Conservation (phyloP, 2,888 invertebrate genomes). For the Andricus quercusramuli region DNA sequence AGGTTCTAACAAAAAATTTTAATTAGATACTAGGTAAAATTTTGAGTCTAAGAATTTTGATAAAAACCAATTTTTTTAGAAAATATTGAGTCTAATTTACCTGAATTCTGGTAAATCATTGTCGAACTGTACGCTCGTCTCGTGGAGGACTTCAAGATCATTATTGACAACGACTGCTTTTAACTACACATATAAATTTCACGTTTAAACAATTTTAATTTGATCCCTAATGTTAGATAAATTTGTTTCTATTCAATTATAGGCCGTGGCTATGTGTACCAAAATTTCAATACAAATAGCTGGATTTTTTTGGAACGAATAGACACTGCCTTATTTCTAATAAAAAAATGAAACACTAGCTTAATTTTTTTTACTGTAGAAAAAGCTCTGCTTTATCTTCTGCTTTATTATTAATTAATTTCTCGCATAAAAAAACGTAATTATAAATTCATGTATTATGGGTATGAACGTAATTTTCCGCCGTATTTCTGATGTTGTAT, state of each 20-base stretch:
- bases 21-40: not conserved
- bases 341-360: not conserved
- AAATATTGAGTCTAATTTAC: slow-evolving; percentile 77
- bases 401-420: not conserved
- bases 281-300: too few species aligned
- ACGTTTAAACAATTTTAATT: not conserved
- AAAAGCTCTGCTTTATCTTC: not conserved
- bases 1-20: slow-evolving; percentile 78
- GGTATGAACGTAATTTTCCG: not conserved
- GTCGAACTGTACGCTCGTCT: slow-evolving; percentile 93
- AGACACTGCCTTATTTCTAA: too few species aligned
- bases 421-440: not conserved
- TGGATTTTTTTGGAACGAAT: too few species aligned
- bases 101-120: slow-evolving; percentile 95
- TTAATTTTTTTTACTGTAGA: too few species aligned
- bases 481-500: slow-evolving; percentile 29
- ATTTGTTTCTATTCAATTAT: too few species aligned
- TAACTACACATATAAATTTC: slow-evolving; percentile 81
- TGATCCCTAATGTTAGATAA: too few species aligned
- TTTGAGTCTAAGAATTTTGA: not conserved
- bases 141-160: slow-evolving; percentile 86
- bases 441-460: not conserved
- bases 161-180: slow-evolving; percentile 93
- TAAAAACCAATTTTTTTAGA: not conserved
- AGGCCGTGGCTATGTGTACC: too few species aligned